Conservation (phyloP, 2,888 invertebrate genomes). For the Caenorhabditis sp. region DNA sequence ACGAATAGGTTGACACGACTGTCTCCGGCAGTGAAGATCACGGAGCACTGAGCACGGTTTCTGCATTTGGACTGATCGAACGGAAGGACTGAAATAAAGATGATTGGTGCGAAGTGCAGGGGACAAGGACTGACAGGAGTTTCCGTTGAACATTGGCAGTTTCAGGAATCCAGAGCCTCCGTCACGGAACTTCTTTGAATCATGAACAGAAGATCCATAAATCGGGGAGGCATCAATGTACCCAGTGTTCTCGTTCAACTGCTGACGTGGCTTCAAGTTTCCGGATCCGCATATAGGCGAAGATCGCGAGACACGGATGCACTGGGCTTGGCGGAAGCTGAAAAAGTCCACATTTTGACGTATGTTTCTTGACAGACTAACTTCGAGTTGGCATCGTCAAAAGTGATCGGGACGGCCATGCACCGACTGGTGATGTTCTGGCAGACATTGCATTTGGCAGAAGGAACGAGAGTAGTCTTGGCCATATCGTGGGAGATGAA, state of each 20-base stretch:
- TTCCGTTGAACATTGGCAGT: constrained; percentile 74
- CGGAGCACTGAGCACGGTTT: constrained; percentile 70
- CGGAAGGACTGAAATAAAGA: constrained; percentile 67
- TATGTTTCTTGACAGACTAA: constrained; percentile 4
- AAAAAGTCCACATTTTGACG: constrained; percentile 15
- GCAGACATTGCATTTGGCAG: constrained; percentile 76
- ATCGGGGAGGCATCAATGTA: constrained; percentile 93
- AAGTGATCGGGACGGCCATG: constrained; percentile 74
- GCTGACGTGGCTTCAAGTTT: constrained; percentile 92
- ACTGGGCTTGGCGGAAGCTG: constrained; percentile 74
- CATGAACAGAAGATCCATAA: constrained; percentile 86
- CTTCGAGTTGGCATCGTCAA: constrained; percentile 71
- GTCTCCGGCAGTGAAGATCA: constrained; percentile 79
- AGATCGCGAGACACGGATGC: constrained; percentile 83
- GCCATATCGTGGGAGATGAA: constrained; percentile 78
- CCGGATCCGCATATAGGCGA: constrained; percentile 98
- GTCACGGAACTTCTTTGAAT: constrained; percentile 77
- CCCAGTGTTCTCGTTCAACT: constrained; percentile 85
- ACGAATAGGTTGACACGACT: constrained; percentile 78
- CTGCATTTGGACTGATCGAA: constrained; percentile 76
- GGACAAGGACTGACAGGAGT: constrained; percentile 35
- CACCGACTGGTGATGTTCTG: constrained; percentile 77
- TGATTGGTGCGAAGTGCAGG: no score
- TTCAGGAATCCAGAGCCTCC: constrained; percentile 75
- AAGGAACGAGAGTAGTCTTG: constrained; percentile 77